Base-by-base conservation (phyloP, 2,888 invertebrate genomes). In the Macaria notata region DNA sequence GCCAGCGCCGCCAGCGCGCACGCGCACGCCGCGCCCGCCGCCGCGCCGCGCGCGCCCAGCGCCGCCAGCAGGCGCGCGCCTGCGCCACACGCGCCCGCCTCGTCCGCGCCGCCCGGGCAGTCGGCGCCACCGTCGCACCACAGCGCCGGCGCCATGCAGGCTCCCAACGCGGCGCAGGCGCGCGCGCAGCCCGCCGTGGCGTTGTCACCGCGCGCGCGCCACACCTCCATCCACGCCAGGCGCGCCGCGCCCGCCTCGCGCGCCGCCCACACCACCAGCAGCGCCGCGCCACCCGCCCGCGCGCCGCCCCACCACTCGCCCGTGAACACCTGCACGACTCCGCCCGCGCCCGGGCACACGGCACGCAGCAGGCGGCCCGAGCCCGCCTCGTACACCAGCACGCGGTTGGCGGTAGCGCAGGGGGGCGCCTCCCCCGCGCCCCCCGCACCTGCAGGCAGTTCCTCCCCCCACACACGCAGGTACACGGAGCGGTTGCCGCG, bases 251-350 rank as follows among this genome's bases (percentile, higher is more conserved):
- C 96, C n/a, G 94, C 86, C 81, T 96, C 96, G 85, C 96, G 96
- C 78, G 96, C 96, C 73, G 95, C 95, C 66, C 96, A 96, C 87
- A 96, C 96, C 56, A 96, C 94, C 68, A 96, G 95, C 64, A 97
- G 93, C n/a, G 96, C 95, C 63, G 63, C 92, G 49, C 65, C 42
- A 61, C 72, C 47, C 0, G 71, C 95, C 94, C 39, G 70, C n/a
- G 54, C 76, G 31, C 80, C 75, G 46, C 79, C 79, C 76, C 78
- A 92, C 96, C 96, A 96, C 78, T 96, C 96, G 74, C 94, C 96
- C 39, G 95, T 95, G 88, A 96, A 96, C 62, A 96, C 93, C 69
- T 96, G 96, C 61, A 96, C 93, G 1, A 94, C 94, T 4, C 94
- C 4, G 53, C 64, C 64, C n/a, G n/a, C 36, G 7, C 3, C 9